Conservation (phyloP, 2,113 vertebrate genomes). For the Trinectes maculatus region DNA sequence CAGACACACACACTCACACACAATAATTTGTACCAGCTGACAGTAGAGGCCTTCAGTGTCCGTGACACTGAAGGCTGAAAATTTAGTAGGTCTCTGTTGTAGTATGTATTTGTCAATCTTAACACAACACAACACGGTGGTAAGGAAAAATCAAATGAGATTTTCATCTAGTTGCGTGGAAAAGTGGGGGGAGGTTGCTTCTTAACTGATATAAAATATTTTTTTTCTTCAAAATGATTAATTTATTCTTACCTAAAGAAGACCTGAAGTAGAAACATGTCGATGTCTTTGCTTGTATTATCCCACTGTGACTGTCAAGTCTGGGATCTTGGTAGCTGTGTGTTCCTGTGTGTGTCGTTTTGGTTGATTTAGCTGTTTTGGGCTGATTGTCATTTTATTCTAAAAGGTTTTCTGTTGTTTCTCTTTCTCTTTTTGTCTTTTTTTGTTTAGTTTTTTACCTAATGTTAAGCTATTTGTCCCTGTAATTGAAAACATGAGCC, state of each 20-base stretch:
- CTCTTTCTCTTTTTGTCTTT: neutral
- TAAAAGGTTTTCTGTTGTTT: neutral
- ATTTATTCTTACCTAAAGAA: neutral
- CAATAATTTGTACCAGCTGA: too few species aligned
- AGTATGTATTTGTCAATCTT: neutral
- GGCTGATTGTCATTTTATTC: too few species aligned
- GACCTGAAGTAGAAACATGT: too few species aligned
- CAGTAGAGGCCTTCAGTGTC: too few species aligned
- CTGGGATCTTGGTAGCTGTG: neutral
- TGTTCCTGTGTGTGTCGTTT: neutral
- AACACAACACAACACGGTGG: too few species aligned
- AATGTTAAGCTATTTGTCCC: slow-evolving; percentile 5
- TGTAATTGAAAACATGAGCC: neutral
- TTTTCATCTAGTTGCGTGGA: neutral
- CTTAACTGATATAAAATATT: neutral
- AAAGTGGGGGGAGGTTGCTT: neutral
- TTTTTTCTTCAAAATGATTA: neutral
- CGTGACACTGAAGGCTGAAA: too few species aligned
- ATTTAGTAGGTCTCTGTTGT: too few species aligned
- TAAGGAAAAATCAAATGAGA: too few species aligned
- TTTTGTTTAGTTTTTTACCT: neutral
- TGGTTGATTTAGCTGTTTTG: neutral
- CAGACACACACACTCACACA: neutral
- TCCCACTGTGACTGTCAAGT: neutral
- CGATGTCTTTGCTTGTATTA: too few species aligned